phyloP scores from a whole-genome alignment of 2,797 vertebrate genomes.

The Melanotaenia maccullochi region DNA sequence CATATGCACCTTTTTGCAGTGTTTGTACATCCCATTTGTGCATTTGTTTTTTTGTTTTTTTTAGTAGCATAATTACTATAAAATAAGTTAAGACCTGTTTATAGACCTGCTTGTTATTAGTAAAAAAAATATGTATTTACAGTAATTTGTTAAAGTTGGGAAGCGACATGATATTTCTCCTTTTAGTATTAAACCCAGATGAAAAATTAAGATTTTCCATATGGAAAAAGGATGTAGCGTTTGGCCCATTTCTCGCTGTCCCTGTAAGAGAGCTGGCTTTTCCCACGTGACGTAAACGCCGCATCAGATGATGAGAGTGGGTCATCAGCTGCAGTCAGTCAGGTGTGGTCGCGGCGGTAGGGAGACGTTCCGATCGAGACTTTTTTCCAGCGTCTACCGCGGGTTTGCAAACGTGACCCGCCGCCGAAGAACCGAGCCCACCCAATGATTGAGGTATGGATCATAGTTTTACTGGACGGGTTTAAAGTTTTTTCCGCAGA shows the following conservation, averaged over 20 bases:
- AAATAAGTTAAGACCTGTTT: too few species aligned
- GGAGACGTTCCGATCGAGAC: conserved; percentile 31
- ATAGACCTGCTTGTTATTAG: too few species aligned
- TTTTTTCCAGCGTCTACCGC: neutral
- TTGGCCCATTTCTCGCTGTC: too few species aligned
- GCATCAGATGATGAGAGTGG: conserved; percentile 60
- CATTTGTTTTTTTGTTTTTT: too few species aligned
- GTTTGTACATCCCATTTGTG: too few species aligned
- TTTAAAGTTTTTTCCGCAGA: conserved; percentile 25
- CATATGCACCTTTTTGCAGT: too few species aligned
- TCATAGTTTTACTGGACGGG: neutral
- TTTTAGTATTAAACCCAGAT: neutral
- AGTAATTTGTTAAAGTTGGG: neutral
- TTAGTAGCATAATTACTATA: too few species aligned
- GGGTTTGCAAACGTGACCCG: neutral
- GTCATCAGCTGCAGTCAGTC: conserved; percentile 71
- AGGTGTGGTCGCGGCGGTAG: conserved; percentile 75
- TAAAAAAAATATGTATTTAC: too few species aligned
- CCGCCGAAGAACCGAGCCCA: neutral
- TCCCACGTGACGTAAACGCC: conserved; percentile 56
- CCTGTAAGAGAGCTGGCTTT: neutral
- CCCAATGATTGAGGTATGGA: conserved; percentile 22
- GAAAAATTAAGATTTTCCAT: neutral
- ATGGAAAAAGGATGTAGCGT: neutral
- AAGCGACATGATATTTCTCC: neutral